These are phyloP conservation scores for Drosophila paramelanica DNA, from an alignment of 2,888 invertebrate species.

Conservation along the genomic window DNA sequence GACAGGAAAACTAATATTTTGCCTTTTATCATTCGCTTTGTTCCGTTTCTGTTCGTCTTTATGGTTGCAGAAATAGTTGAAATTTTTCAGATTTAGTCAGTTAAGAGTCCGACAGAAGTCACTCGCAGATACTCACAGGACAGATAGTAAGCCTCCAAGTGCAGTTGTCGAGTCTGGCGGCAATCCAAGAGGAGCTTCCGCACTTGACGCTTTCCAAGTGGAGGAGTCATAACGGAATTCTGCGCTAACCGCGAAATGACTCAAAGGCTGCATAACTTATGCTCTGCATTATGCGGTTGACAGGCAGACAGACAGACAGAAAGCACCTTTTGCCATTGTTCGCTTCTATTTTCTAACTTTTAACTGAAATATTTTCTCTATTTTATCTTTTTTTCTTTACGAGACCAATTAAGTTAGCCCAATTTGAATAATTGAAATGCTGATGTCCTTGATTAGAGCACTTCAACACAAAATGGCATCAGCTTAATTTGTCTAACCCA, in stretches of 20 bases:
- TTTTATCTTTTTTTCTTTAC: too few relatives aligned
- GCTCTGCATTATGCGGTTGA: not conserved
- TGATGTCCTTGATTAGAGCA: constrained; percentile 2
- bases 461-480: not conserved
- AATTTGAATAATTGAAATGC: not conserved
- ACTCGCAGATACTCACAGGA: not conserved
- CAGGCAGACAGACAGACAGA: constrained; percentile 7
- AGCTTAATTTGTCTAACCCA: constrained; percentile 21
- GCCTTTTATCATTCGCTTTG: too few relatives aligned
- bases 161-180: not conserved
- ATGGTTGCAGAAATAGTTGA: not conserved
- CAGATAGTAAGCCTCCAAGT: not conserved
- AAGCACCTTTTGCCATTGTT: not conserved
- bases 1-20: too few relatives aligned
- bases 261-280: constrained; percentile 7
- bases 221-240: constrained; percentile 21
- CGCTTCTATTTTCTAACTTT: not conserved
- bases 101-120: constrained; percentile 7
- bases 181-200: constrained; percentile 20
- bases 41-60: not conserved
- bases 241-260: constrained; percentile 7
- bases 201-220: constrained; percentile 15
- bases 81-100: not conserved
- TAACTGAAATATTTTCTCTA: too few relatives aligned
- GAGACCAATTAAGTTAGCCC: too few relatives aligned